phyloP scores from a whole-genome alignment of 2,113 vertebrate genomes.

The Halcyon senegalensis region DNA sequence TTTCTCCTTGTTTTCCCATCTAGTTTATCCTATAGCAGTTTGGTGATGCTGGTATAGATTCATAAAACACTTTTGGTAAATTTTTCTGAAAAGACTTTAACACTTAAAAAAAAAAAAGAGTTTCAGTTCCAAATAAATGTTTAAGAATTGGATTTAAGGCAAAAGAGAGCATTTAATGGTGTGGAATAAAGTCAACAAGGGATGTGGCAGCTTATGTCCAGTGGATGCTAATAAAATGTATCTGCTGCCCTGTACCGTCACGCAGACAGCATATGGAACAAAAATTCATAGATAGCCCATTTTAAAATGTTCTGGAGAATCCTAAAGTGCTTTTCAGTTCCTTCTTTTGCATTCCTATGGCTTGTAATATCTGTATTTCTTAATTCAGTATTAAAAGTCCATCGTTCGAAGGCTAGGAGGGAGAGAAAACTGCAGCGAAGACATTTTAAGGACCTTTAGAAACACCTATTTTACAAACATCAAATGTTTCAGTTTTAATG shows the following conservation, averaged over 20 bases:
- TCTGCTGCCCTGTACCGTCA: neutral
- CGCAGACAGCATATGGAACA: neutral
- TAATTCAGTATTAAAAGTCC: neutral
- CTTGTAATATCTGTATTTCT: neutral
- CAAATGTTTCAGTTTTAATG: constrained; percentile 18
- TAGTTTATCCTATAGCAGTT: neutral
- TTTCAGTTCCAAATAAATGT: neutral
- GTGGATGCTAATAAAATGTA: neutral
- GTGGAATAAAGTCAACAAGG: neutral
- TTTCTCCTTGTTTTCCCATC: neutral
- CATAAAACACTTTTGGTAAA: neutral
- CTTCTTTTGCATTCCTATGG: neutral
- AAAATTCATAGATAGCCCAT: neutral
- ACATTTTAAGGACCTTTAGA: neutral
- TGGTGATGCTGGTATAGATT: neutral
- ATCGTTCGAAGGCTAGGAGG: neutral
- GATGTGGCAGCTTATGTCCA: neutral
- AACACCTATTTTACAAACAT: neutral
- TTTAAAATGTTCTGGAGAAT: neutral
- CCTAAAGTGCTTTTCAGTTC: neutral
- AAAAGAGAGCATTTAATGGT: neutral
- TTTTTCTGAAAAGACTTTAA: neutral
- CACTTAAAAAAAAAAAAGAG: rapidly evolving
- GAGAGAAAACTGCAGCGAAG: neutral
- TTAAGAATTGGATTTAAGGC: neutral